A percentile compares a stretch with the other conserved stretches of the same genome.
These are phyloP conservation scores for Protomyctophum bolini DNA, from an alignment of 2,113 vertebrate species.

Conservation along the genomic window DNA sequence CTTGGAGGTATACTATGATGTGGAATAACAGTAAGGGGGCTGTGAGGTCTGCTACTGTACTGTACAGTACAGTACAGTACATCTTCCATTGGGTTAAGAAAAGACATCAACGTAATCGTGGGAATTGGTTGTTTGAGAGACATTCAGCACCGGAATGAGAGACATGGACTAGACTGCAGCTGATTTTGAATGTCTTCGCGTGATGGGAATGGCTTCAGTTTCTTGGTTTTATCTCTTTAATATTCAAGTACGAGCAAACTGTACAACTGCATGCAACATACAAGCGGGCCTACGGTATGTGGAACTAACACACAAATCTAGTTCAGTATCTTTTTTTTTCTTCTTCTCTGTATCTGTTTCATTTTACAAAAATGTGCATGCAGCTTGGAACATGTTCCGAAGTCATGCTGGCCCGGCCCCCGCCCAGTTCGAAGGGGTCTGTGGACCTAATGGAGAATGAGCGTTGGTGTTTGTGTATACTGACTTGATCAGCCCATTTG, in stretches of 20 bases:
- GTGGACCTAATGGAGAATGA: conserved; percentile 80
- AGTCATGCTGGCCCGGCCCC: conserved; percentile 89
- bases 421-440: conserved; percentile 80
- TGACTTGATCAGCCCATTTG: conserved; percentile 69
- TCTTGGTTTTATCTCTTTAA: conserved; percentile 92
- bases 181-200: conserved; percentile 85
- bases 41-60: conserved; percentile 88
- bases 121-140: conserved; percentile 79
- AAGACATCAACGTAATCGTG: conserved; percentile 67
- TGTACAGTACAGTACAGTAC: conserved; percentile 91
- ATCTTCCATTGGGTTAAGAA: conserved; percentile 87
- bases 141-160: conserved; percentile 89
- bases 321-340: conserved; percentile 83
- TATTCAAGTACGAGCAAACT: conserved; percentile 98
- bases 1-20: conserved; percentile 84
- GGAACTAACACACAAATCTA: conserved; percentile 93
- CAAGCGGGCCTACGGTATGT: conserved; percentile 93
- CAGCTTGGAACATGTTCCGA: conserved; percentile 90
- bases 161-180: conserved; percentile 81
- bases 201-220: conserved; percentile 97
- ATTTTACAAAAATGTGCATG: conserved; percentile 94
- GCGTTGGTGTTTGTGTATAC: conserved; percentile 73
- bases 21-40: conserved; percentile 82
- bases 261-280: conserved; percentile 99
- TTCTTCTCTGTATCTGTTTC: conserved; percentile 57